Conservation (phyloP, 2,797 vertebrate species). For the Siniperca scherzeri region DNA sequence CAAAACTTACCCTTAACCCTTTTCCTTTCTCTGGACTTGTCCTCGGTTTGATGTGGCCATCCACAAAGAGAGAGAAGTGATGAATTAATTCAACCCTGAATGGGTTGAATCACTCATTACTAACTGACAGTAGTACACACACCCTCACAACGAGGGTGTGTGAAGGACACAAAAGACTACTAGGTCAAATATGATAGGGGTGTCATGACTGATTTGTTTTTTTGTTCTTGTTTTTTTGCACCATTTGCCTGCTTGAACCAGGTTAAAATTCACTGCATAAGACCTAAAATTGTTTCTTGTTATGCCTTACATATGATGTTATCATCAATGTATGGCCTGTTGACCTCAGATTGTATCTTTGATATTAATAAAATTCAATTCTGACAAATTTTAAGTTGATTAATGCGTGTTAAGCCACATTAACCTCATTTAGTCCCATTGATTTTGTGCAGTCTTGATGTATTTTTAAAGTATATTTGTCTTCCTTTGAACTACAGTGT, state of each 20-base stretch:
- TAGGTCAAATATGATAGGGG: neutral
- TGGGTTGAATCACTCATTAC: neutral
- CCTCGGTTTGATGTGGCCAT: slow-evolving; percentile 10
- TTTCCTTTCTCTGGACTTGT: neutral
- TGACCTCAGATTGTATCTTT: slow-evolving; percentile 12
- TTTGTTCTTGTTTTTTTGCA: too few relatives aligned
- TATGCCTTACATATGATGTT: neutral
- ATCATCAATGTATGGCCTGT: neutral
- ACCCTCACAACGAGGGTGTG: neutral
- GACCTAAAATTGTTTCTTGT: neutral
- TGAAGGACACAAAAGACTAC: neutral
- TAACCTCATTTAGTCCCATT: slow-evolving; percentile 24
- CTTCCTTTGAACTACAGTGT: neutral
- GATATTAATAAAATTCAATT: slow-evolving; percentile 21
- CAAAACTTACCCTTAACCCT: neutral
- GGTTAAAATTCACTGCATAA: neutral
- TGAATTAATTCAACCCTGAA: slow-evolving; percentile 11
- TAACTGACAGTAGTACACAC: neutral
- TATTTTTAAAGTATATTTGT: slow-evolving; percentile 6
- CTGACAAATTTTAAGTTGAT: slow-evolving; percentile 5
- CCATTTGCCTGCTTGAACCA: neutral
- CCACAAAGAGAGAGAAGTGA: slow-evolving; percentile 8
- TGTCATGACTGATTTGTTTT: neutral
- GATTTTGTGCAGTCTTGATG: neutral
- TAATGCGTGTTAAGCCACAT: slow-evolving; percentile 21